These are phyloP conservation scores for Cirrhinus molitorella DNA, from an alignment of 2,797 vertebrate genomes.

Conservation along the genomic window DNA sequence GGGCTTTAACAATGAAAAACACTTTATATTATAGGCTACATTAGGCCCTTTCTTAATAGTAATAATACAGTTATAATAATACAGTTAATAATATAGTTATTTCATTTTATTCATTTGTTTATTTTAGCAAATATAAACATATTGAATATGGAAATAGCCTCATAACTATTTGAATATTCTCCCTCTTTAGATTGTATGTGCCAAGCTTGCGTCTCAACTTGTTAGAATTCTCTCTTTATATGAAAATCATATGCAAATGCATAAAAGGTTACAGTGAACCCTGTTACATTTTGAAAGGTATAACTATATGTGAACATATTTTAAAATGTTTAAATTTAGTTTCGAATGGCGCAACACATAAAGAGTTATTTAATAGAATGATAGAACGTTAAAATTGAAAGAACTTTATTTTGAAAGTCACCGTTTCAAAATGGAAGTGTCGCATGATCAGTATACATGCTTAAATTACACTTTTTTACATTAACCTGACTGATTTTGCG, in stretches of 20 bases:
- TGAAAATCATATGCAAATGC: background rate
- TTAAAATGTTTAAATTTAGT: background rate
- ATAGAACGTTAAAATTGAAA: background rate
- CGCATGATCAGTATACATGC: background rate
- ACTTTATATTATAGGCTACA: no score
- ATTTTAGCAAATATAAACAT: background rate
- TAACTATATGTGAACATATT: background rate
- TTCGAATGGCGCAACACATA: background rate
- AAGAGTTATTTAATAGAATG: no score
- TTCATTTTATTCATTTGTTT: background rate
- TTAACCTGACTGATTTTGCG: background rate
- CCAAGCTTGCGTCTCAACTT: no score
- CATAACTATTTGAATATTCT: background rate
- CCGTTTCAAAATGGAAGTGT: background rate
- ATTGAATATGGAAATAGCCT: background rate
- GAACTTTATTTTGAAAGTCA: background rate
- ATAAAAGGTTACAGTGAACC: background rate
- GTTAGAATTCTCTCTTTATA: background rate
- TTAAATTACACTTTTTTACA: background rate
- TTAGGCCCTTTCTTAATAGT: background rate
- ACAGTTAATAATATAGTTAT: no score
- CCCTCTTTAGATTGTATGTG: background rate
- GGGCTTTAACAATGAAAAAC: background rate
- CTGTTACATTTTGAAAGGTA: background rate
- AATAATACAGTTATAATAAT: no score